Base-by-base conservation (phyloP, 1,140 invertebrate genomes). In the Drosophila virilis region DNA sequence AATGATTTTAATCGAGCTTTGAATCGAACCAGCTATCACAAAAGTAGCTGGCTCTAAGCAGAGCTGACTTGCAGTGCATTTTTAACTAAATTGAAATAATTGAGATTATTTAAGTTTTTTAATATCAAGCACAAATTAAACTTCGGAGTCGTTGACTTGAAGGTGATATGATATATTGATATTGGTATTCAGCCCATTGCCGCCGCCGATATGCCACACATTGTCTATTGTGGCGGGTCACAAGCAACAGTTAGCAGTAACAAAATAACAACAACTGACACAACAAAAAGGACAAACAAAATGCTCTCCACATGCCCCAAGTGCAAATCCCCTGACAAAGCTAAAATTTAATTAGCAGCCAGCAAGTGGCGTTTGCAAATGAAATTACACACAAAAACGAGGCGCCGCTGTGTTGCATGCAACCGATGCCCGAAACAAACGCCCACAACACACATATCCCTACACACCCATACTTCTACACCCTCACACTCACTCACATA, bases 261-360 rank as follows among this genome's bases (percentile, higher is more conserved):
- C 33, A 43, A 52, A 33, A 28, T 28, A 37, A 32, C 32, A 60
- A 54, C 12, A 67, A 32, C 15, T n/a, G 5, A 43, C 38, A 32
- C 58, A 37, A 40, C 33, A 48, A 40, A 40, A n/a, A 40, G 28
- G 28, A 51, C 58, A 71, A 65, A 46, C 46, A 60, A 65, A 59
- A 40, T 58, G 40, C n/a, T 33, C 32, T 46, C 57, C 42, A 46
- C 42, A 45, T 46, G 42, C 28, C 57, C 61, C 59, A 59, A 74
- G 71, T 75, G 80, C 80, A 88, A 88, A 88, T 88, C 83, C 83
- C 83, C 68, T 83, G 84, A 89, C 83, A 89, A 88, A 88, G 83
- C 83, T 88, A 77, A 88, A 88, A 88, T 88, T 88, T 88, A 88
- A 88, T 88, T 88, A 88, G 83, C 84, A 82, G 80, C 79, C 73